Evolutionary conservation across 2,888 invertebrate genomes (phyloP).

Genomic region (Drosophila austrosaltans): DNA sequence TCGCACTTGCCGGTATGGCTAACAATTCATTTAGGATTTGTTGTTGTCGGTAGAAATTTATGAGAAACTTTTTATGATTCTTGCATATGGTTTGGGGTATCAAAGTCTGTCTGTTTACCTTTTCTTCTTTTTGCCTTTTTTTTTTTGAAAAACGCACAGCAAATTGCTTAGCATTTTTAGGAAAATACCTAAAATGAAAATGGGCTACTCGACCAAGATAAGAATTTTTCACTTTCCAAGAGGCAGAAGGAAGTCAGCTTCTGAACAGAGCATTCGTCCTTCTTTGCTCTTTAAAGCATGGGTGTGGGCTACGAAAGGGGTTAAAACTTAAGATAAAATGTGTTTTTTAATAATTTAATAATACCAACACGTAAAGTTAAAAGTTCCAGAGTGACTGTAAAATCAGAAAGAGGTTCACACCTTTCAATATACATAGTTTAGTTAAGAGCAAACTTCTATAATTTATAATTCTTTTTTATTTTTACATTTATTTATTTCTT

Average conservation of each 20-base stretch:
- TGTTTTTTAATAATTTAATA: too few species aligned
- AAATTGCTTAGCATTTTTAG: conserved; percentile 17
- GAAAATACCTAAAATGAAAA: conserved; percentile 9
- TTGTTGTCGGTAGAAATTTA: conserved; percentile 58
- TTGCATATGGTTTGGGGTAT: conserved; percentile 54
- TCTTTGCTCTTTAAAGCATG: neutral
- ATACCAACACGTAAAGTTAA: too few species aligned
- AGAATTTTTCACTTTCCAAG: conserved; percentile 6
- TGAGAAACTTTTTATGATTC: conserved; percentile 62
- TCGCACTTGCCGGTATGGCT: neutral
- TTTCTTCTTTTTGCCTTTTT: neutral
- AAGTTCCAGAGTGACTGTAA: too few species aligned
- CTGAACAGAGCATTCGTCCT: neutral
- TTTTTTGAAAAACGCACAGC: conserved; percentile 21
- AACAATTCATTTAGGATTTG: conserved; percentile 69
- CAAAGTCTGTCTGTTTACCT: conserved; percentile 13
- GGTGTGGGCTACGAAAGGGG: neutral
- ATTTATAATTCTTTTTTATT: too few species aligned
- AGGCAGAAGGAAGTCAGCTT: conserved; percentile 5
- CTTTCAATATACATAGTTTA: too few species aligned
- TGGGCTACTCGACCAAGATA: neutral
- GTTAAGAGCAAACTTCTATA: too few species aligned
- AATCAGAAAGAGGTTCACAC: too few species aligned
- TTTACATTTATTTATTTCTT: too few species aligned
- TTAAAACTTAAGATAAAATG: neutral